phyloP scores from a whole-genome alignment of 1,140 invertebrate genomes.

The Heterodera schachtii region DNA sequence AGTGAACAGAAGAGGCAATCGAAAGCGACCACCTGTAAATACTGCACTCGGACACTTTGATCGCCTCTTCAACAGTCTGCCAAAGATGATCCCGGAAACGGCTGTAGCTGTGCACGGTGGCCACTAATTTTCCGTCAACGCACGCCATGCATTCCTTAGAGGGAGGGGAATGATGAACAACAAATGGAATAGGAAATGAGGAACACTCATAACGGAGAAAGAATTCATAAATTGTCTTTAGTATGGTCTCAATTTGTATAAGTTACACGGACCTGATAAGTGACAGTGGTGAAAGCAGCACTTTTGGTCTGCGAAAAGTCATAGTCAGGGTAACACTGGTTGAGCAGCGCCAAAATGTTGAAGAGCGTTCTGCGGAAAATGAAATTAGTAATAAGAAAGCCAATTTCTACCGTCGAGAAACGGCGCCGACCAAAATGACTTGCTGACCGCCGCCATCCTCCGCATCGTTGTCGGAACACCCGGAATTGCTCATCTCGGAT shows the following conservation, averaged over 20 bases:
- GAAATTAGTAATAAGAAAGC: neutral
- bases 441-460: slow-evolving; percentile 30
- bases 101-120: slow-evolving; percentile 54
- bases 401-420: slow-evolving; percentile 41
- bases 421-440: slow-evolving; percentile 49
- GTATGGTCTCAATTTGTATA: neutral
- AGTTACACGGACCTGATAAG: slow-evolving; percentile 45
- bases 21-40: slow-evolving; percentile 52
- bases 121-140: slow-evolving; percentile 53
- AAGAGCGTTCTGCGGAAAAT: slow-evolving; percentile 50
- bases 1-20: too few relatives aligned
- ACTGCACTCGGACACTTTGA: slow-evolving; percentile 56
- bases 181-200: too few relatives aligned
- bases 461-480: slow-evolving; percentile 57
- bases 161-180: neutral
- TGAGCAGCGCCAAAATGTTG: slow-evolving; percentile 56
- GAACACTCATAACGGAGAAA: too few relatives aligned
- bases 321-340: slow-evolving; percentile 59
- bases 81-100: slow-evolving; percentile 55
- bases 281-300: slow-evolving; percentile 48
- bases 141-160: slow-evolving; percentile 43
- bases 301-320: slow-evolving; percentile 62
- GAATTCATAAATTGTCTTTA: too few relatives aligned
- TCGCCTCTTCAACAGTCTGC: slow-evolving; percentile 56
- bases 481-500: slow-evolving; percentile 53